Evolutionary conservation across 1,140 invertebrate species (phyloP).

Genomic region (Charaxes varanes): DNA sequence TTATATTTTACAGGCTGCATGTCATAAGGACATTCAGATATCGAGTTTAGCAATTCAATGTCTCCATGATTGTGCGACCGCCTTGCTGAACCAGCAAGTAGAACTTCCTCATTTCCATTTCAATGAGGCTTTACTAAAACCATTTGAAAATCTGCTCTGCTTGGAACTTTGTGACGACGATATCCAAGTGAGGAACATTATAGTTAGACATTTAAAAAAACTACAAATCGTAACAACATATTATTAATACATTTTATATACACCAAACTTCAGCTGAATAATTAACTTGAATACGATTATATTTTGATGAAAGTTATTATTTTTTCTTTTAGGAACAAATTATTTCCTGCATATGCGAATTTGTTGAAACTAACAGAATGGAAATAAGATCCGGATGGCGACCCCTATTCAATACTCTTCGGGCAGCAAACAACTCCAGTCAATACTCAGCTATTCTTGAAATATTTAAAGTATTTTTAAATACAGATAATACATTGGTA

Average conservation of each 20-base stretch:
- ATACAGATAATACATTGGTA: conserved; percentile 92
- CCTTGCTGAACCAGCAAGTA: conserved; percentile 89
- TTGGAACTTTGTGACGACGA: conserved; percentile 93
- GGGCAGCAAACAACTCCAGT: conserved; percentile 84
- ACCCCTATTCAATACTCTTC: conserved; percentile 91
- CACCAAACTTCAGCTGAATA: conserved; percentile 1
- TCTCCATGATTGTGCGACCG: conserved; percentile 93
- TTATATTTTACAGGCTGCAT: conserved; percentile 84
- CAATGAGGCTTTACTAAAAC: conserved; percentile 95
- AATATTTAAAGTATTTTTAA: conserved; percentile 93
- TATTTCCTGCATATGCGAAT: conserved; percentile 95
- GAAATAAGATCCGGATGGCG: conserved; percentile 96
- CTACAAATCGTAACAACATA: conserved; percentile 59
- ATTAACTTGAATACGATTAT: neutral
- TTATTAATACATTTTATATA: no score
- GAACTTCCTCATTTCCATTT: conserved; percentile 96
- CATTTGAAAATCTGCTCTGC: conserved; percentile 95
- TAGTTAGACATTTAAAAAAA: no score
- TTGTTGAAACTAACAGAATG: conserved; percentile 93
- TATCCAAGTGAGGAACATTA: no score
- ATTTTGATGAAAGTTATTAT: conserved; percentile 1
- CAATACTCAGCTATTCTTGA: conserved; percentile 88
- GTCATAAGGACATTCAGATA: conserved; percentile 90
- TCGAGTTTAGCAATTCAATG: conserved; percentile 95
- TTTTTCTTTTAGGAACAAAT: conserved; percentile 84